Evolutionary conservation across 2,113 vertebrate species (phyloP).

Genomic region (Myotis lucifugus): DNA sequence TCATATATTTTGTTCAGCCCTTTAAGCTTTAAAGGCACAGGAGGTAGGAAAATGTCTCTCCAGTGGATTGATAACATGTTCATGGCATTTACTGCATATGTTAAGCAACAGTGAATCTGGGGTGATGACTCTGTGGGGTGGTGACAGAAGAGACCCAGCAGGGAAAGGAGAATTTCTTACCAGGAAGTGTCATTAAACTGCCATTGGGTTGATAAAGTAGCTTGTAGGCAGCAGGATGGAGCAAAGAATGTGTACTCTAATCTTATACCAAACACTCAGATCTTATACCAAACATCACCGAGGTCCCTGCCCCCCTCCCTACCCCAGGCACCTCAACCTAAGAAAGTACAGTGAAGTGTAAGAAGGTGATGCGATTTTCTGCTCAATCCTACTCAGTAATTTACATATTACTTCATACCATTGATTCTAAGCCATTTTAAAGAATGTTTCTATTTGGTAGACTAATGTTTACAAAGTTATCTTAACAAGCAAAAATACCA

Average conservation of each 20-base stretch:
- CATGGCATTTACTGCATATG: constrained; percentile 63
- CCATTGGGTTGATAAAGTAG: background rate
- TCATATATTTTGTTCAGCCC: constrained; percentile 59
- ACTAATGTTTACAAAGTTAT: background rate
- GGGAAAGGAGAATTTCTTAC: background rate
- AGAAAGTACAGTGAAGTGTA: background rate
- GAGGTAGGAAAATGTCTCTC: constrained; percentile 60
- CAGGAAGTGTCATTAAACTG: background rate
- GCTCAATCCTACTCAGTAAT: background rate
- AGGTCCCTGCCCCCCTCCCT: background rate
- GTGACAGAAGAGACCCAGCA: background rate
- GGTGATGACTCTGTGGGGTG: background rate
- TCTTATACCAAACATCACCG: background rate
- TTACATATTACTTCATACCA: background rate
- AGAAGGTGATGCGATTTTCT: background rate
- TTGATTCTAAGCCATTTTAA: background rate
- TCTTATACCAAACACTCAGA: background rate
- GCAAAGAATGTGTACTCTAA: background rate
- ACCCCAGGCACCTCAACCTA: background rate
- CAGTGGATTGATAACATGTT: constrained; percentile 60
- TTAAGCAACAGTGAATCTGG: background rate
- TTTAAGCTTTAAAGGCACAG: constrained; percentile 72
- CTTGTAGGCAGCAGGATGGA: background rate
- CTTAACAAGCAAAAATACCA: background rate
- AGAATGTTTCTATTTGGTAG: background rate